Conservation (phyloP, 2,888 invertebrate species). For the Stratiomys singularior region DNA sequence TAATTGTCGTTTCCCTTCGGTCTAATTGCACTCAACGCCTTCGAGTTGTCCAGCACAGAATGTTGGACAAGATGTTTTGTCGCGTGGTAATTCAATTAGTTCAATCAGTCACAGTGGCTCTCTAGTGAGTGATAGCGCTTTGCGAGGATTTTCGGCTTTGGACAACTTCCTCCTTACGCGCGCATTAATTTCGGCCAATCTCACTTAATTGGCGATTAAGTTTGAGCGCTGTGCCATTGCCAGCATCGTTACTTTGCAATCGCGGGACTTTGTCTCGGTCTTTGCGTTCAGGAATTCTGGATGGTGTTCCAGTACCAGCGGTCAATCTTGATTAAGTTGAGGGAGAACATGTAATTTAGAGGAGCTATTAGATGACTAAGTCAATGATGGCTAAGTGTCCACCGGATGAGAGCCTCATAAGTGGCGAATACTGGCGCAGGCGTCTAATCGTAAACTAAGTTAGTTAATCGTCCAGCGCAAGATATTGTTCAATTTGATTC, state of each 20-base stretch:
- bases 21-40: constrained; percentile 51
- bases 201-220: constrained; percentile 41
- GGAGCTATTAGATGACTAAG: constrained; percentile 37
- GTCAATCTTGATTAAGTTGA: constrained; percentile 45
- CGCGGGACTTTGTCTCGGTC: background rate
- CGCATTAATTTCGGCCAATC: constrained; percentile 45
- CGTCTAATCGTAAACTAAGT: constrained; percentile 11
- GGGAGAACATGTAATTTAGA: constrained; percentile 31
- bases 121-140: background rate
- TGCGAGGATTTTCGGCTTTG: constrained; percentile 38
- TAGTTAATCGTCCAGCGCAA: background rate
- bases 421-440: background rate
- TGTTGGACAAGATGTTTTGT: constrained; percentile 34
- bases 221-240: constrained; percentile 5
- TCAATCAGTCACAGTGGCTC: constrained; percentile 34
- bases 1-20: constrained; percentile 53
- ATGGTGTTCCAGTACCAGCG: constrained; percentile 8
- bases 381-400: constrained; percentile 7
- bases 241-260: background rate
- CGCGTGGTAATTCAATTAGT: constrained; percentile 46
- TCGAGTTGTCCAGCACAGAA: constrained; percentile 18
- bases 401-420: constrained; percentile 5
- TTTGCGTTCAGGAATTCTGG: background rate
- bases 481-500: background rate
- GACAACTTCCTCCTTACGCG: constrained; percentile 42